A percentile compares a stretch with the other conserved stretches of the same genome.
These are phyloP conservation scores for Acrobasis suavella DNA, from an alignment of 2,888 invertebrate species.

Conservation along the genomic window DNA sequence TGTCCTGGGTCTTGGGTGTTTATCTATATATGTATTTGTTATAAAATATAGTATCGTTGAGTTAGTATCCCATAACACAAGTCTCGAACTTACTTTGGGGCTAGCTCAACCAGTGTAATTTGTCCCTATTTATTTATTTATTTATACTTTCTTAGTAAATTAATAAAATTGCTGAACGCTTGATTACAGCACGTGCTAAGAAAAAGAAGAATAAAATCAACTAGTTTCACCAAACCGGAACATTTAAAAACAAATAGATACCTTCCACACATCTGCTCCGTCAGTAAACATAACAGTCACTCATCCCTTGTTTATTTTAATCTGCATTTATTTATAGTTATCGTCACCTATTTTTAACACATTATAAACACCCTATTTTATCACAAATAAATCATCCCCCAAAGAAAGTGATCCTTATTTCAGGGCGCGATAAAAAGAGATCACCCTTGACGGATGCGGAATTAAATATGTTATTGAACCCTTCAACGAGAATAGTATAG, in stretches of 20 bases:
- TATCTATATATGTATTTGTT: too few relatives aligned
- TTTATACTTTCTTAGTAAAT: too few relatives aligned
- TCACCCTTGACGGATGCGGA: conserved; percentile 41
- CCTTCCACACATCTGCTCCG: conserved; percentile 1
- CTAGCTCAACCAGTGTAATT: too few relatives aligned
- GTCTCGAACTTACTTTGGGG: too few relatives aligned
- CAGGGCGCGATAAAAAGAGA: conserved; percentile 66
- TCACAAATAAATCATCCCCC: conserved; percentile 35
- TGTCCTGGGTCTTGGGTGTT: too few relatives aligned
- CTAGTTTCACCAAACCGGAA: not conserved
- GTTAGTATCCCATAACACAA: too few relatives aligned
- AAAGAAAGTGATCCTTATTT: conserved; percentile 69
- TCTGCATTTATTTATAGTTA: conserved; percentile 15
- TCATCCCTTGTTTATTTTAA: conserved; percentile 26
- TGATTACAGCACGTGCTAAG: too few relatives aligned
- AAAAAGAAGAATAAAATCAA: too few relatives aligned
- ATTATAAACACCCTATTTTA: conserved; percentile 29
- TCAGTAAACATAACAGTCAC: not conserved
- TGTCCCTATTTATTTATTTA: too few relatives aligned
- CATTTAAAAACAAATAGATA: not conserved
- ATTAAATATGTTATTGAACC: conserved; percentile 40
- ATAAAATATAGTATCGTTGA: too few relatives aligned
- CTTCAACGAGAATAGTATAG: conserved; percentile 52
- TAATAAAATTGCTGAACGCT: too few relatives aligned
- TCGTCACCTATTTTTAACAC: conserved; percentile 28